Evolutionary conservation across 2,113 vertebrate species (phyloP).

Genomic region (Corvus cornix): DNA sequence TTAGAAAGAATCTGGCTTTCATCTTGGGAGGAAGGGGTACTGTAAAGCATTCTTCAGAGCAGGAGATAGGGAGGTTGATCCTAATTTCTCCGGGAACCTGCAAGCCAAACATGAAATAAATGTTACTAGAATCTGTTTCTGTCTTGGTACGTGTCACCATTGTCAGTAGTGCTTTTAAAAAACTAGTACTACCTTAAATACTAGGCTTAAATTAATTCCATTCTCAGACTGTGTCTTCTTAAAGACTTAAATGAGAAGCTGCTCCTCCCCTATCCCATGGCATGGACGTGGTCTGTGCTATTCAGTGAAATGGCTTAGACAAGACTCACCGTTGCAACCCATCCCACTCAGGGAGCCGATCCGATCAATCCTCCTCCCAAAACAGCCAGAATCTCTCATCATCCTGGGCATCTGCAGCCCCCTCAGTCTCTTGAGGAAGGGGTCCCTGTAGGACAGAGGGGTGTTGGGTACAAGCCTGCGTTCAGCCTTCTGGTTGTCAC

Average conservation of each 20-base stretch:
- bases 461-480: not conserved
- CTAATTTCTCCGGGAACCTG: conserved; percentile 61
- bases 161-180: not conserved
- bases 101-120: not conserved
- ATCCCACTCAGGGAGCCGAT: conserved; percentile 85
- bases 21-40: conserved; percentile 14
- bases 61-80: not conserved
- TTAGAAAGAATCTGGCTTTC: conserved; percentile 34
- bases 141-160: rapidly evolving
- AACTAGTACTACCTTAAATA: not conserved
- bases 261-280: rapidly evolving
- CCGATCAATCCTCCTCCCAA: conserved; percentile 83
- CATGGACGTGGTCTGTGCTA: rapidly evolving
- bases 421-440: conserved; percentile 68
- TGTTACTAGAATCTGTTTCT: not conserved
- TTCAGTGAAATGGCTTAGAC: not conserved
- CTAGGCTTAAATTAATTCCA: not conserved
- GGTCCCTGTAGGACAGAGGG: conserved; percentile 62
- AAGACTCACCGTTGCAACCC: conserved; percentile 80
- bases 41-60: conserved; percentile 28
- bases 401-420: conserved; percentile 50
- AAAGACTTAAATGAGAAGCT: not conserved
- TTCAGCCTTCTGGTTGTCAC: conserved; percentile 8
- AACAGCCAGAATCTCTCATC: conserved; percentile 79
- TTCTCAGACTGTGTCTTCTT: not conserved